Base-by-base conservation (phyloP, 2,888 invertebrate genomes). In the Dryomyza anilis region DNA sequence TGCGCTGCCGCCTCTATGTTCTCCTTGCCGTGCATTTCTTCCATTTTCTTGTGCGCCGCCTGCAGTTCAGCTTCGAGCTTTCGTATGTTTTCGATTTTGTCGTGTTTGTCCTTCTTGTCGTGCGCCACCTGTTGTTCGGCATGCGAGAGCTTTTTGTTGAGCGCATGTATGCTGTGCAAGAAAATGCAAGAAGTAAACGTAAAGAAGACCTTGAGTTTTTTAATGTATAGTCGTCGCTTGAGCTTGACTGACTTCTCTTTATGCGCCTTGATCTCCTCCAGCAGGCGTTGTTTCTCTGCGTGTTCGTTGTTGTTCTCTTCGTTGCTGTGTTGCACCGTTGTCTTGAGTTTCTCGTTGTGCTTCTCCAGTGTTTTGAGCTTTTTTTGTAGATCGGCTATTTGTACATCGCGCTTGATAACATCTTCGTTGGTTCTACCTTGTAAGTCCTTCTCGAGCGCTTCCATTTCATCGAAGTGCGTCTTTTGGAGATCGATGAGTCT, bases 371-470 rank as follows among this genome's bases (percentile, higher is more conserved):
- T 45, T 50, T 66, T 65, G 2, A 65, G 19, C 53, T 69, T 70
- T 5, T 67, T 69, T 33, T 67, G 61, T 27, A 70, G 46, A 68
- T 72, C 71, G 12, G 67, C 67, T 1, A 70, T 67, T 23, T 66
- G 60, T 1, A 50, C 45, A 16, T 69, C 69, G 8, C 67, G 68
- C 3, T 61, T 62, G 4, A 48, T 43, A 14, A 69, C 16, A n/a
- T 70, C 68, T 0, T 16, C n/a, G 0, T 64, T 53, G 1, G 63
- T 12, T 21, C 70, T 61, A 0, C 23, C 60, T 19, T 65, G 65
- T 0, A 63, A 56, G 2, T 70, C 66, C 5, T 33, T 66, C 48
- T 69, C 52, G 29, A 65, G 19, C 0, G 36, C 46, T 1, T 27
- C 8, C 3, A 65, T 8, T 27, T 68, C 46, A 0, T 67, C 69